Conservation (phyloP, 2,888 invertebrate species). For the Callyntrura sp. region DNA sequence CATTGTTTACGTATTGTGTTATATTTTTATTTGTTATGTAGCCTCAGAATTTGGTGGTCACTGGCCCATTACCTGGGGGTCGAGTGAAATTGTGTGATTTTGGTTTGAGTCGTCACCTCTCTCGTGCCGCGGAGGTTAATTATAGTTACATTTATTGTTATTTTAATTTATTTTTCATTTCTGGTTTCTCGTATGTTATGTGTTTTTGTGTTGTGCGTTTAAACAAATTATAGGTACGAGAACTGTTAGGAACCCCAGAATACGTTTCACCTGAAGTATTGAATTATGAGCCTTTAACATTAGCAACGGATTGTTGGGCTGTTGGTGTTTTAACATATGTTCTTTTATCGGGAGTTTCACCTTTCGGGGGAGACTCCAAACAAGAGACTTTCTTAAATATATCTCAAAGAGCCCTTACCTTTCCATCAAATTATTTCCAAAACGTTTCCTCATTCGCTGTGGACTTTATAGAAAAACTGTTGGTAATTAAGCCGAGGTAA, state of each 20-base stretch:
- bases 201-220: constrained; percentile 35
- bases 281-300: constrained; percentile 96
- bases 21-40: constrained; percentile 86
- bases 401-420: constrained; percentile 96
- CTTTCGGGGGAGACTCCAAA: constrained; percentile 98
- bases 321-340: constrained; percentile 98
- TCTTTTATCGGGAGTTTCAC: constrained; percentile 96
- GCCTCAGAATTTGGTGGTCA: constrained; percentile 97
- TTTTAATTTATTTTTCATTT: constrained; percentile 64
- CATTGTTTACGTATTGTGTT: constrained; percentile 28
- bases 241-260: constrained; percentile 82
- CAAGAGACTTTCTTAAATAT: constrained; percentile 99
- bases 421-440: constrained; percentile 96
- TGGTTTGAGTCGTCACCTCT: constrained; percentile 96
- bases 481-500: constrained; percentile 97
- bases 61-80: constrained; percentile 90
- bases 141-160: constrained; percentile 85
- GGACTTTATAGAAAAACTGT: constrained; percentile 95
- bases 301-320: constrained; percentile 99
- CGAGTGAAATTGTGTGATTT: constrained; percentile 97
- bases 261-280: constrained; percentile 94
- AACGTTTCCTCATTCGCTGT: constrained; percentile 94
- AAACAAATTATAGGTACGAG: constrained; percentile 79
- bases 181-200: constrained; percentile 60
- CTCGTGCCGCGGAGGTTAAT: constrained; percentile 95